Conservation (phyloP, 2,888 invertebrate species). For the Nasonovia ribisnigri region DNA sequence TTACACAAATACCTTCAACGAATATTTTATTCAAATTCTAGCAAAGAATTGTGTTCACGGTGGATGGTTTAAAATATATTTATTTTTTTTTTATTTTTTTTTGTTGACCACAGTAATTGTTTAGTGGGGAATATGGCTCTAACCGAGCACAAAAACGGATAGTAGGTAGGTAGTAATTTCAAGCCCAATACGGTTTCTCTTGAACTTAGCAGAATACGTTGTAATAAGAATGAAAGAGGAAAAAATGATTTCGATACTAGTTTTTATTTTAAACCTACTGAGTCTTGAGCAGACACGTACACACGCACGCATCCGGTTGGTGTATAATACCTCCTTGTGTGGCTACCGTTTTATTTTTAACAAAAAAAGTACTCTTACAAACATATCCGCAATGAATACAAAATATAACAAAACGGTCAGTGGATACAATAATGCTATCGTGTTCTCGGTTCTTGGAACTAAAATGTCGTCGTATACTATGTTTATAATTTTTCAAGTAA, state of each 20-base stretch:
- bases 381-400: constrained; percentile 47
- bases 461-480: not conserved
- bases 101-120: not conserved
- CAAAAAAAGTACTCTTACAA: constrained; percentile 33
- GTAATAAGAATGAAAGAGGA: constrained; percentile 35
- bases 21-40: not conserved
- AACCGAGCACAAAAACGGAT: not conserved
- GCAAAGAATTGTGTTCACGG: not conserved
- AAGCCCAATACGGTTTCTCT: constrained; percentile 24
- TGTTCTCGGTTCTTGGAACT: not conserved
- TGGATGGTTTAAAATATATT: not conserved
- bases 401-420: constrained; percentile 33
- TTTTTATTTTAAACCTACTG: constrained; percentile 57
- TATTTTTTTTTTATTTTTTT: not conserved
- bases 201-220: constrained; percentile 7
- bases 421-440: not conserved
- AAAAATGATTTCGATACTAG: constrained; percentile 48
- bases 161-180: not conserved
- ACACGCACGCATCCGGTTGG: constrained; percentile 53
- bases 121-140: not conserved
- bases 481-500: not conserved
- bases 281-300: constrained; percentile 49
- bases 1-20: not conserved
- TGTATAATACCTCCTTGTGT: constrained; percentile 58
- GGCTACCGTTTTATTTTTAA: constrained; percentile 61